Evolutionary conservation across 2,113 vertebrate genomes (phyloP), one percentile per base, ranked within the genome.

Genomic region (Microcebus murinus): DNA sequence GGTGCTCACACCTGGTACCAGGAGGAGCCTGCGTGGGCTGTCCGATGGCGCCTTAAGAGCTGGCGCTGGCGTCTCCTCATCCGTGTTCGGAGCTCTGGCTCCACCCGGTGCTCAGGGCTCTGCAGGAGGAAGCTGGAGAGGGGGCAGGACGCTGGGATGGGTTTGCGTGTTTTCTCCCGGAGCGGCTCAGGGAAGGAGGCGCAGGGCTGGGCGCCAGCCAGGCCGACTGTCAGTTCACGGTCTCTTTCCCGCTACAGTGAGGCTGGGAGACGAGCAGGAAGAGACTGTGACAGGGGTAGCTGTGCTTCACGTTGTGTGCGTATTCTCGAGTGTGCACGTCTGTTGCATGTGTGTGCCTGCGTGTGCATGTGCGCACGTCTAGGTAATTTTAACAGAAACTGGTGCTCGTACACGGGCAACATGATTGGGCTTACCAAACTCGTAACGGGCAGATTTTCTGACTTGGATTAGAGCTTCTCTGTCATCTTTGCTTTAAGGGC

Each of bases 21-120:
- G n/a, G n/a, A n/a, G n/a, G n/a, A n/a, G n/a, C n/a, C 27, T 14
- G 27, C 8, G 0, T 0, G 42, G 68, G 6, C 42, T 13, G 4
- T 27, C 11, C 0, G 17, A 1, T 0, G 34, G 73, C 31, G 34
- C 23, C 12, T 12, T 21, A 0, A 34, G 29, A 36, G 79, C 61
- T 29, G 61, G 61, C 42, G 17, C 31, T 6, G 10, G 55, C 11
- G 12, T 82, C 55, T 39, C 79, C n/a, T 1, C 29, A 3, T 5
- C 20, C 45, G 31, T 8, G 7, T 15, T 15, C 3, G 34, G 25
- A 7, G 36, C 25, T 2, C 27, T 27, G 3, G 45, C 20, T 13
- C 52, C 1, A 6, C 63, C 7, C 36, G 20, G 27, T 31, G 55
- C 39, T 29, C 42, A 17, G 67, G 23, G n/a, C 18, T 15, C 5